A percentile compares a stretch with the other conserved stretches of the same genome.
These are phyloP conservation scores for Pungitius pungitius DNA, from an alignment of 2,113 vertebrate genomes.

Conservation along the genomic window DNA sequence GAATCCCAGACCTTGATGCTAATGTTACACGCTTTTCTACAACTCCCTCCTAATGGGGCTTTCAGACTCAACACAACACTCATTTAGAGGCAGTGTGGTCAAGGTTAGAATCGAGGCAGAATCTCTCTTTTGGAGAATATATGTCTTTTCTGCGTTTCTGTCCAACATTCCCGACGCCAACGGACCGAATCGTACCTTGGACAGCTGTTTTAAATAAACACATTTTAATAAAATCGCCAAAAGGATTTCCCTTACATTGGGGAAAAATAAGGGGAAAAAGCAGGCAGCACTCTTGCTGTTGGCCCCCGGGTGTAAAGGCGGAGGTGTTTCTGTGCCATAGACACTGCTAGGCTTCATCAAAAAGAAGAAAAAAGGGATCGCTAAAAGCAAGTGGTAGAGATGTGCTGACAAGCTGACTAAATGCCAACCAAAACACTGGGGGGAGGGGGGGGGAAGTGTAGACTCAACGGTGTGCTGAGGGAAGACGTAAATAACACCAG, in stretches of 20 bases:
- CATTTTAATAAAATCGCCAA: conserved; percentile 21
- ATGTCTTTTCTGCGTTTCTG: not conserved
- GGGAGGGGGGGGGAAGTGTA: conserved; percentile 2
- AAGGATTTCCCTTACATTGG: conserved; percentile 12
- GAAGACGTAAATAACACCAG: conserved; percentile 62
- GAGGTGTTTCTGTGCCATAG: conserved; percentile 51
- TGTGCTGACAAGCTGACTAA: conserved; percentile 71
- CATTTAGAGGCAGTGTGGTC: not conserved
- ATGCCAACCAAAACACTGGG: conserved; percentile 68
- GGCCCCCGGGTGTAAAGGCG: conserved; percentile 16
- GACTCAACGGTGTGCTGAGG: conserved; percentile 37
- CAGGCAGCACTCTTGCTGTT: conserved; percentile 39
- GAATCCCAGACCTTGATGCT: not conserved
- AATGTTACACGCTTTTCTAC: not conserved
- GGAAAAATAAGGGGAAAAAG: conserved; percentile 6
- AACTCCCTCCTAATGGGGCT: not conserved
- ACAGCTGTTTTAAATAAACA: not conserved
- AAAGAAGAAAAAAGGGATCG: conserved; percentile 13
- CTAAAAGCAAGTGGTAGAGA: conserved; percentile 50
- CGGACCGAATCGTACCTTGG: not conserved
- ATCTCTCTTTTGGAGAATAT: not conserved
- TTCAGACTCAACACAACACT: not conserved
- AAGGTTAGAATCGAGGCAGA: not conserved
- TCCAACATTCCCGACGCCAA: not conserved
- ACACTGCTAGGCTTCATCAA: conserved; percentile 30